Evolutionary conservation across 2,888 invertebrate species (phyloP).

Genomic region (Ophioninae sp.): DNA sequence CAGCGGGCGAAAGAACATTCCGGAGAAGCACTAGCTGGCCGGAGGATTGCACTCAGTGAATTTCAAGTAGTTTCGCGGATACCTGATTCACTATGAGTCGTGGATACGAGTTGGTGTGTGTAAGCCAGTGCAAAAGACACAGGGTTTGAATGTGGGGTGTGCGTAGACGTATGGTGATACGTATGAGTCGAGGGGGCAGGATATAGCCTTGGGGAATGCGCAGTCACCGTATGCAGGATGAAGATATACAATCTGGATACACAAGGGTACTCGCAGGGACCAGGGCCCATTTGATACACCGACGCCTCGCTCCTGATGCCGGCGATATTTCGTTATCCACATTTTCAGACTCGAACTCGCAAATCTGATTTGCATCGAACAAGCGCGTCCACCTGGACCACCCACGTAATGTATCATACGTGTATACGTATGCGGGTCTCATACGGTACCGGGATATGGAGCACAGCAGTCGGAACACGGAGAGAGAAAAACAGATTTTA

Average conservation of each 20-base stretch:
- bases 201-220: constrained; percentile 9
- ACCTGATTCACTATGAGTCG: constrained; percentile 48
- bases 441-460: not conserved
- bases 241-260: not conserved
- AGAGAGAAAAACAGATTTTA: constrained; percentile 42
- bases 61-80: constrained; percentile 76
- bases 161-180: constrained; percentile 32
- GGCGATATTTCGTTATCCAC: constrained; percentile 42
- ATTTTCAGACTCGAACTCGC: constrained; percentile 71
- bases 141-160: constrained; percentile 7
- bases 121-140: not conserved
- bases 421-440: not conserved
- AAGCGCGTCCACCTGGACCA: constrained; percentile 67
- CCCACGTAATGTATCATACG: constrained; percentile 11
- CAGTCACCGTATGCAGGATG: not conserved
- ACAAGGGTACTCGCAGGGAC: constrained; percentile 13
- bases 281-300: constrained; percentile 54
- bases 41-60: constrained; percentile 73
- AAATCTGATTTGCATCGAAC: constrained; percentile 78
- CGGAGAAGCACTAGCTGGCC: constrained; percentile 44
- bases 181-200: constrained; percentile 41
- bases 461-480: constrained; percentile 26
- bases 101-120: not conserved
- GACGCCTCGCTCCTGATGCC: constrained; percentile 33
- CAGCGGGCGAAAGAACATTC: constrained; percentile 47